These are phyloP conservation scores for Tupiocoris notatus DNA, from an alignment of 2,888 invertebrate species.

Conservation along the genomic window DNA sequence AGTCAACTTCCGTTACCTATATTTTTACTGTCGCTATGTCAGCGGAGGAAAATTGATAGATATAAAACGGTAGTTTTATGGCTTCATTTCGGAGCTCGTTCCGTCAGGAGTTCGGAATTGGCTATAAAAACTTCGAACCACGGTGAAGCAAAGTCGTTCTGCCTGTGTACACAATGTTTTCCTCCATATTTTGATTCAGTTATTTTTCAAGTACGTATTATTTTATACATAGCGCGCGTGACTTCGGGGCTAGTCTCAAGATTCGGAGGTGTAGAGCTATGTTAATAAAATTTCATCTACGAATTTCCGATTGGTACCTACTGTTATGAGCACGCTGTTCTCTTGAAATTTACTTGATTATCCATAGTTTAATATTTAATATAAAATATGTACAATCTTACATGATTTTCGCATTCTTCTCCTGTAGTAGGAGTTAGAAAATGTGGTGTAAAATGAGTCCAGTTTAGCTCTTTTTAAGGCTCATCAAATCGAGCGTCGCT, in stretches of 20 bases:
- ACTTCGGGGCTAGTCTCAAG: not conserved
- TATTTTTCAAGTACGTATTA: not conserved
- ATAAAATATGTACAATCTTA: too few species aligned
- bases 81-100: conserved; percentile 21
- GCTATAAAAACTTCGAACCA: conserved; percentile 4
- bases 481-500: too few species aligned
- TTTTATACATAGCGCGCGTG: not conserved
- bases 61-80: conserved; percentile 23
- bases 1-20: conserved; percentile 12
- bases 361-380: too few species aligned
- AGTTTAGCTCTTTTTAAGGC: too few species aligned
- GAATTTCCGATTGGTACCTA: too few species aligned
- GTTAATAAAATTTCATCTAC: too few species aligned
- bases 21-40: conserved; percentile 18
- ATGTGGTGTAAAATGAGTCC: too few species aligned
- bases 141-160: not conserved
- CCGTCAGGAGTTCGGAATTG: conserved; percentile 13
- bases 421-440: too few species aligned
- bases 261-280: too few species aligned
- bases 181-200: not conserved
- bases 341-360: too few species aligned
- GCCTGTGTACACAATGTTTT: not conserved
- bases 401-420: too few species aligned
- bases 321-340: too few species aligned
- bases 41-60: conserved; percentile 27